These are phyloP conservation scores for Hyles vespertilio DNA, from an alignment of 1,140 invertebrate genomes.

Conservation along the genomic window DNA sequence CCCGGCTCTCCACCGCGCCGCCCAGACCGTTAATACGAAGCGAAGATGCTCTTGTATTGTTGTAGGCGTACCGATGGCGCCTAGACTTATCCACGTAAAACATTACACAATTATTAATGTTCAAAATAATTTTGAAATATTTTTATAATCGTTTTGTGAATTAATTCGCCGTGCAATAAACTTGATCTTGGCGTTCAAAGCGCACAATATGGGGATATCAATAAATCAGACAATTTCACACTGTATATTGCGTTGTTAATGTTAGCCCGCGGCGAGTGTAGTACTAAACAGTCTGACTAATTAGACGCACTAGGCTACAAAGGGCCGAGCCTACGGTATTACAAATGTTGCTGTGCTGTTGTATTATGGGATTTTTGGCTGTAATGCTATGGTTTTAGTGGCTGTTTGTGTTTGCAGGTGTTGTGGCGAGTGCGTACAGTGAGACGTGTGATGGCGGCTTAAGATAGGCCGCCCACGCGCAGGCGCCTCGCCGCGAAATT, in stretches of 20 bases:
- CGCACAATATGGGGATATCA: slow-evolving; percentile 29
- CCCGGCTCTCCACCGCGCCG: slow-evolving; percentile 14
- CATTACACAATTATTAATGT: too few species aligned
- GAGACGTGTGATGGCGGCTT: slow-evolving; percentile 58
- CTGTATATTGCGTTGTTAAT: slow-evolving; percentile 48
- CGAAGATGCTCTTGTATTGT: slow-evolving; percentile 48
- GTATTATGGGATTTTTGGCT: slow-evolving; percentile 25
- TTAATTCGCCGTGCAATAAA: too few species aligned
- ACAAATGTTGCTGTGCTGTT: slow-evolving; percentile 17
- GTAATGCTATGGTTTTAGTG: slow-evolving; percentile 31
- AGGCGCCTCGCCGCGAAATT: slow-evolving; percentile 67
- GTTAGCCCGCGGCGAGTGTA: slow-evolving; percentile 51
- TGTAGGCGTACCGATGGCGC: slow-evolving; percentile 47
- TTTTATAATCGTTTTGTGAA: too few species aligned
- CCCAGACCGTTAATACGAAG: slow-evolving; percentile 43
- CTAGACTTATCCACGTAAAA: slow-evolving; percentile 1
- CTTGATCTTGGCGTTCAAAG: background rate
- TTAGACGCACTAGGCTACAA: slow-evolving; percentile 70
- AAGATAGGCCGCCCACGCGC: slow-evolving; percentile 67
- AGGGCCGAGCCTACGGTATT: slow-evolving; percentile 37
- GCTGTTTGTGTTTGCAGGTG: slow-evolving; percentile 23
- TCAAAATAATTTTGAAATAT: too few species aligned
- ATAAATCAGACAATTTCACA: slow-evolving; percentile 62
- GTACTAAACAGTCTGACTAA: slow-evolving; percentile 71
- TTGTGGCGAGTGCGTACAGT: slow-evolving; percentile 34